Conservation (phyloP, 2,888 invertebrate genomes). For the Megastigmus dorsalis region DNA sequence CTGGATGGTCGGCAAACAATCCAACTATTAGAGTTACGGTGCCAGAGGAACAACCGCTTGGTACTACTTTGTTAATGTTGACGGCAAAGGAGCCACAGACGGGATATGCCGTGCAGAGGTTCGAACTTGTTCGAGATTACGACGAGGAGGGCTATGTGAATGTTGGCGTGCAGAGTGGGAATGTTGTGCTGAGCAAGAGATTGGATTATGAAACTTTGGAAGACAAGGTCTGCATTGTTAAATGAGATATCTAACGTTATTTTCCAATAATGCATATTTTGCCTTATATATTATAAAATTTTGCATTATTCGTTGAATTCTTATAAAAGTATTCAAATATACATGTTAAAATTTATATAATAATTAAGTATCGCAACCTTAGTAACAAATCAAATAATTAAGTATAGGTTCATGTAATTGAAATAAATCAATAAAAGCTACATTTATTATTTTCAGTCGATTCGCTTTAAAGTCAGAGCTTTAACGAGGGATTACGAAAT, state of each 20-base stretch:
- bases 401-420: slow-evolving; percentile 58
- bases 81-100: slow-evolving; percentile 84
- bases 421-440: neutral
- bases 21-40: slow-evolving; percentile 81
- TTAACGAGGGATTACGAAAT: slow-evolving; percentile 71
- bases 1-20: slow-evolving; percentile 83
- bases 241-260: too few relatives aligned
- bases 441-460: slow-evolving; percentile 64
- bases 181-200: slow-evolving; percentile 83
- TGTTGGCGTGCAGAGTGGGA: slow-evolving; percentile 81
- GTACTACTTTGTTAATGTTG: slow-evolving; percentile 82
- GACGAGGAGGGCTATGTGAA: slow-evolving; percentile 70
- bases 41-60: slow-evolving; percentile 86
- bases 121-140: slow-evolving; percentile 69
- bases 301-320: neutral
- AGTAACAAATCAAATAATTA: too few relatives aligned
- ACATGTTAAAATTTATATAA: too few relatives aligned
- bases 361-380: too few relatives aligned
- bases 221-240: slow-evolving; percentile 74
- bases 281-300: neutral
- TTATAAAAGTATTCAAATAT: slow-evolving; percentile 52
- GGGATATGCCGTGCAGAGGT: slow-evolving; percentile 78
- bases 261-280: too few relatives aligned
- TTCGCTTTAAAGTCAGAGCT: slow-evolving; percentile 75
- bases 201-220: slow-evolving; percentile 86